phyloP scores from a whole-genome alignment of 2,113 vertebrate genomes.

The Myrmecophaga tridactyla region DNA sequence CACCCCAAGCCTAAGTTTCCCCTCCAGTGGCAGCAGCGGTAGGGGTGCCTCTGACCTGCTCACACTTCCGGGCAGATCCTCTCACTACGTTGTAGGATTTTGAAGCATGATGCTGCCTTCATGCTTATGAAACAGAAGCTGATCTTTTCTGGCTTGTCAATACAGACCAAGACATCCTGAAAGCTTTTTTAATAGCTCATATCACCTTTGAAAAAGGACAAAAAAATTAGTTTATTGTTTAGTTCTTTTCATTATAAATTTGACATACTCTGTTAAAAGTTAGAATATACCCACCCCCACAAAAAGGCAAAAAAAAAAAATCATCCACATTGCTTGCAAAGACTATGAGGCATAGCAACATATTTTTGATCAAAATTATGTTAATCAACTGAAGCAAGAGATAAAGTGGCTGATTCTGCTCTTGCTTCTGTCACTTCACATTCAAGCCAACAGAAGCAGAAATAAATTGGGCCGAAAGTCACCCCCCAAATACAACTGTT shows the following conservation, averaged over 20 bases:
- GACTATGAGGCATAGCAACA: neutral
- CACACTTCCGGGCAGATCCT: neutral
- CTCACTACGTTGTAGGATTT: neutral
- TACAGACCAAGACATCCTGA: neutral
- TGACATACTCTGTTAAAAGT: neutral
- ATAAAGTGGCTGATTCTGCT: neutral
- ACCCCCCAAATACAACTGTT: neutral
- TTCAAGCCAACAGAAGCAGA: neutral
- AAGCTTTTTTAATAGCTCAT: neutral
- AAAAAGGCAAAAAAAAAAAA: neutral
- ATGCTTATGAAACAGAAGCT: neutral
- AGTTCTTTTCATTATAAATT: neutral
- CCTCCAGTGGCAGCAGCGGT: neutral
- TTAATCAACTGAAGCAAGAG: neutral
- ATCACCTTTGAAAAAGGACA: neutral
- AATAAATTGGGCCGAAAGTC: neutral
- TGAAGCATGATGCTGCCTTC: neutral
- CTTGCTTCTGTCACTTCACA: neutral
- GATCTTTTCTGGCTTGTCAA: neutral
- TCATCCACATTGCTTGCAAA: neutral
- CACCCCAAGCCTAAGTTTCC: neutral
- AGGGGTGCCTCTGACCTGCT: neutral
- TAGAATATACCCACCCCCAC: neutral
- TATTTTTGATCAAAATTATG: neutral
- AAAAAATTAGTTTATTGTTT: neutral